These are phyloP conservation scores for Pseudorhiza aurosa DNA, from an alignment of 30 jellyfish, hydroid and myxozoan genomes.

Conservation along the genomic window DNA sequence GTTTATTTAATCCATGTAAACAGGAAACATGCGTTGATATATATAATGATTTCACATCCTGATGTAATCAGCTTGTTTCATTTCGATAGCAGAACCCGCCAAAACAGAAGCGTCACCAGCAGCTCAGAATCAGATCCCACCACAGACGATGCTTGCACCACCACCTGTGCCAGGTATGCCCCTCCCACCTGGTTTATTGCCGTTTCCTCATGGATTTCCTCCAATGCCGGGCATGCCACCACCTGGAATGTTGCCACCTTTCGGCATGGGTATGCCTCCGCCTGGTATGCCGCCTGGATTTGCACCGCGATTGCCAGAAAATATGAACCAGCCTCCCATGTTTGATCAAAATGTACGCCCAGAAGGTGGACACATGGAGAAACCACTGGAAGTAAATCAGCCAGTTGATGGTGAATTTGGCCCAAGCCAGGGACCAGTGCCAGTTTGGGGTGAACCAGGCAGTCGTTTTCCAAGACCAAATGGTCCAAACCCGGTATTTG, in stretches of 20 bases:
- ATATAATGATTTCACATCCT: too few species aligned
- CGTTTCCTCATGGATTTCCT: conserved; percentile 85
- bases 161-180: conserved; percentile 86
- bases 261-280: conserved; percentile 71
- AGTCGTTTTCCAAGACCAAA: conserved; percentile 16
- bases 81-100: conserved; percentile 9
- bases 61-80: too few species aligned
- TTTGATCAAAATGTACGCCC: conserved; percentile 29
- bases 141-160: conserved; percentile 65
- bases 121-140: conserved; percentile 36
- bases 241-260: conserved; percentile 64
- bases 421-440: conserved; percentile 1
- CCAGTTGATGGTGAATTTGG: conserved; percentile 12
- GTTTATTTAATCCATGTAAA: too few species aligned
- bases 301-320: conserved; percentile 25
- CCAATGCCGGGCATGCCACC: conserved; percentile 81
- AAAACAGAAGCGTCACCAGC: conserved; percentile 5
- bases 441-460: conserved; percentile 17
- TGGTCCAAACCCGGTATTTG: conserved; percentile 13
- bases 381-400: conserved; percentile 1
- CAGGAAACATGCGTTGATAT: too few species aligned
- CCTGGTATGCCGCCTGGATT: conserved; percentile 71
- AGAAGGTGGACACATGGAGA: conserved; percentile 11
- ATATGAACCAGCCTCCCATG: conserved; percentile 41
- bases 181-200: conserved; percentile 76